Conservation (phyloP, 2,113 vertebrate genomes). For the Chamaea fasciata region DNA sequence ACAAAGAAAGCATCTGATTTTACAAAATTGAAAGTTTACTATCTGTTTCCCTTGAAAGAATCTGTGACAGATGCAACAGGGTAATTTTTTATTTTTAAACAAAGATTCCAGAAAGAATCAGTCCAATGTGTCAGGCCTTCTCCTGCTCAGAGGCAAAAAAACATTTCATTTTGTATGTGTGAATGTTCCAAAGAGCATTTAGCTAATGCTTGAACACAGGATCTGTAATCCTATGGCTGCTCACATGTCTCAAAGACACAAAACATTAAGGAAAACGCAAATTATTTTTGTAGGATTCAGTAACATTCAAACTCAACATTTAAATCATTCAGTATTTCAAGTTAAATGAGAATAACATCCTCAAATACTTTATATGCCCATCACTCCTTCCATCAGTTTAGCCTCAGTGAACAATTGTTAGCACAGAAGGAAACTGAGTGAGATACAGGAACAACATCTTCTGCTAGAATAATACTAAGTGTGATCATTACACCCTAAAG, state of each 20-base stretch:
- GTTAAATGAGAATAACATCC: background rate
- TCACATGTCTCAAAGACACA: background rate
- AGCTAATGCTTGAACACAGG: background rate
- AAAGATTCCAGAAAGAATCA: background rate
- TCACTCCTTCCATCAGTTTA: background rate
- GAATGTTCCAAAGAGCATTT: background rate
- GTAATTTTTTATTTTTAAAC: background rate
- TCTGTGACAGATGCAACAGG: background rate
- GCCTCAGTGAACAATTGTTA: background rate
- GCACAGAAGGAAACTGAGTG: background rate
- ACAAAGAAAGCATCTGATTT: background rate
- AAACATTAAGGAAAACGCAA: background rate
- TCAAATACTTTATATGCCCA: background rate
- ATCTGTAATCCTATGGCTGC: background rate
- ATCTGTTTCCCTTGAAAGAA: background rate
- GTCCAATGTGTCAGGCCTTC: background rate
- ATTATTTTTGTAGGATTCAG: background rate
- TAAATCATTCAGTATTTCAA: background rate
- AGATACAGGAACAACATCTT: background rate
- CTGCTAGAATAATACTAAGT: background rate
- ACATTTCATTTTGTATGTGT: background rate
- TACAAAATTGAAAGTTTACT: background rate
- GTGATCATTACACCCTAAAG: background rate
- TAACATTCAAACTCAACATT: background rate
- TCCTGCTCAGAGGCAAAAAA: background rate